Evolutionary conservation across 2,888 invertebrate genomes (phyloP), one percentile per base, ranked within the genome.

Genomic region (Stenoptilia bipunctidactyla): DNA sequence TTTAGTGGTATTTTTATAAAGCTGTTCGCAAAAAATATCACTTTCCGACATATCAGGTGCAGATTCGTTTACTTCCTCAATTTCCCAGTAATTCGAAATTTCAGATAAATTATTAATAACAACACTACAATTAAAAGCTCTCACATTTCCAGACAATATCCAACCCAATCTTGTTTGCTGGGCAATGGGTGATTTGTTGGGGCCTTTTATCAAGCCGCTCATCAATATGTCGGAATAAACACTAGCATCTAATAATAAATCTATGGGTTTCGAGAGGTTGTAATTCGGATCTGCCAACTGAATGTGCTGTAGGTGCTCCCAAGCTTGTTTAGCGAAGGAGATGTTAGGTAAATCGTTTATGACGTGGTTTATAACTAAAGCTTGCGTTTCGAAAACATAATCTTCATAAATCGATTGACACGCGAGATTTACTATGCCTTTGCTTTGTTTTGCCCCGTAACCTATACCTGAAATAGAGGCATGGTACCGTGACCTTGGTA

Each of bases 251-350:
- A 40, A 12, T 3, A 42, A 27, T 13, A 43, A 15, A 20, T 43
- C 43, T 2, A 39, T 33, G 8, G 37, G 37, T 15, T 15, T 27
- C 0, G 42, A 42, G 1, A 42, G 10, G 13, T 42, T 42, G 14
- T 44, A 50, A 1, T 47, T 42, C 0, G 50, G 50, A 36, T 50
- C 50, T 1, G 47, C 50, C 3, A 50, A 30, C 2, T 40, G 13
- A 3, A 50, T 40, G 15, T 44, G 15, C 20, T 44, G 41, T 2
- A 49, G 15, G 37, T 48, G 45, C 15, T 41, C 38, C 46, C 44
- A 45, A 15, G 40, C n/a, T 27, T 36, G 40, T 25, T 45, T 49
- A 1, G n/a, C 35, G 30, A 49, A 45, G 1, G 43, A 37, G 2
- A 6, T 33, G 36, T 45, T 48, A 14, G 46, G 48, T 36, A 46